Percentiles rank a stretch among this genome's conserved stretches.
These are phyloP conservation scores for Sprattus sprattus DNA, from an alignment of 2,113 vertebrate species.

Conservation along the genomic window DNA sequence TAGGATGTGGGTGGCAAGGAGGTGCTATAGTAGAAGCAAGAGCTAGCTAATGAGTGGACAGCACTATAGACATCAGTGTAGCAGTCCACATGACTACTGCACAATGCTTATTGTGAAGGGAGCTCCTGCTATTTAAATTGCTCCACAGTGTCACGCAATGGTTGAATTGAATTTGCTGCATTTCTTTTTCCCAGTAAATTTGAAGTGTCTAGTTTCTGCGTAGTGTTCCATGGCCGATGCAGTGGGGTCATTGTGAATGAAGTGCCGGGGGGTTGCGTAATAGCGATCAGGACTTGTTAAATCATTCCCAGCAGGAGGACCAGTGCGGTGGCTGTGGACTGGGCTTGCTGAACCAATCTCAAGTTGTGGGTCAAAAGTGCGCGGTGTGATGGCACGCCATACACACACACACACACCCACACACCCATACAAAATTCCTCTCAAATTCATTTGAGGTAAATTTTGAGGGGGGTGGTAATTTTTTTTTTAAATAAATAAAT, in stretches of 20 bases:
- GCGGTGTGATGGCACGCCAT: not conserved
- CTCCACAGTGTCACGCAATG: not conserved
- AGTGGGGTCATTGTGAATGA: not conserved
- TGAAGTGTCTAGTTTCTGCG: not conserved
- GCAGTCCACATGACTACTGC: no score
- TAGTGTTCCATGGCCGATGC: not conserved
- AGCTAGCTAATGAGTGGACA: no score
- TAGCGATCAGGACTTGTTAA: not conserved
- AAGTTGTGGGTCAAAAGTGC: conserved; percentile 1
- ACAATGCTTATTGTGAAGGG: no score
- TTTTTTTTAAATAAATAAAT: not conserved
- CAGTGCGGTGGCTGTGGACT: no score
- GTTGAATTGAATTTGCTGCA: not conserved
- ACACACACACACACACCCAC: not conserved
- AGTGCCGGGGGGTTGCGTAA: not conserved
- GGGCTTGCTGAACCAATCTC: no score
- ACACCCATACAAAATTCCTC: not conserved
- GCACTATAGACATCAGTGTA: no score
- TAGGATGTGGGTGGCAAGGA: conserved; percentile 49
- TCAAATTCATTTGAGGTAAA: not conserved
- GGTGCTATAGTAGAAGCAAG: not conserved
- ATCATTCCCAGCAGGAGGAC: not conserved
- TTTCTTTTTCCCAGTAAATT: not conserved
- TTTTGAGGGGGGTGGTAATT: not conserved
- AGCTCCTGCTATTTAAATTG: not conserved